phyloP scores from a whole-genome alignment of 2,888 invertebrate species.

The Scaptomyza parva region DNA sequence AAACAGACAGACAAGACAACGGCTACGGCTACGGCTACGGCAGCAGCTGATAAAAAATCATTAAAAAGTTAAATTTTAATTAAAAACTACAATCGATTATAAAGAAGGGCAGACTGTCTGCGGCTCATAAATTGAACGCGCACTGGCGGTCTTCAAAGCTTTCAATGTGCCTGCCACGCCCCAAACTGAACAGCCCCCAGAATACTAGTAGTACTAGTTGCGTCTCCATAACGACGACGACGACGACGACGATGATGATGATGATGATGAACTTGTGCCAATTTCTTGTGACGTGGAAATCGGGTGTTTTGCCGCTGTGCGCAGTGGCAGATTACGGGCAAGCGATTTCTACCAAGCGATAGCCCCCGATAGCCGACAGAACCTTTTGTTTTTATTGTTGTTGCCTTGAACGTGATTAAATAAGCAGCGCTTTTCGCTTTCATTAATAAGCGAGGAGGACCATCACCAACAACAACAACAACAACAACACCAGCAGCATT shows the following conservation, averaged over 20 bases:
- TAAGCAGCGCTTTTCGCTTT: slow-evolving; percentile 69
- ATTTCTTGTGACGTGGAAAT: slow-evolving; percentile 54
- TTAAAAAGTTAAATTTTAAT: slow-evolving; percentile 84
- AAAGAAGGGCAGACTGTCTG: slow-evolving; percentile 66
- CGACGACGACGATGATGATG: slow-evolving; percentile 63
- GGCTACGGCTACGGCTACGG: slow-evolving; percentile 6
- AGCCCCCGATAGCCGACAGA: slow-evolving; percentile 40
- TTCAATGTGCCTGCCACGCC: slow-evolving; percentile 69
- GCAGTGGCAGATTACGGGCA: slow-evolving; percentile 66
- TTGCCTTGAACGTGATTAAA: slow-evolving; percentile 53
- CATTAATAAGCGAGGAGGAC: slow-evolving; percentile 67
- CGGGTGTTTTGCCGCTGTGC: slow-evolving; percentile 45
- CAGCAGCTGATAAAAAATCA: slow-evolving; percentile 83
- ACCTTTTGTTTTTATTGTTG: background rate
- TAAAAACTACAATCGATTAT: slow-evolving; percentile 81
- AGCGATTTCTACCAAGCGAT: slow-evolving; percentile 56
- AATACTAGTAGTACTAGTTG: background rate
- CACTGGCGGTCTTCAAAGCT: slow-evolving; percentile 66
- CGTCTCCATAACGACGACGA: slow-evolving; percentile 12
- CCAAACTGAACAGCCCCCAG: slow-evolving; percentile 4
- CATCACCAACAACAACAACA: slow-evolving; percentile 22
- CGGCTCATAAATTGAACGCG: slow-evolving; percentile 77
- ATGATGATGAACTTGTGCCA: slow-evolving; percentile 80
- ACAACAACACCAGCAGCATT: background rate
- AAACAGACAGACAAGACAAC: slow-evolving; percentile 53